A percentile compares a stretch with the other conserved stretches of the same genome.
Evolutionary conservation across 2,797 vertebrate species (phyloP).

Genomic region (Macroramphosus scolopax): DNA sequence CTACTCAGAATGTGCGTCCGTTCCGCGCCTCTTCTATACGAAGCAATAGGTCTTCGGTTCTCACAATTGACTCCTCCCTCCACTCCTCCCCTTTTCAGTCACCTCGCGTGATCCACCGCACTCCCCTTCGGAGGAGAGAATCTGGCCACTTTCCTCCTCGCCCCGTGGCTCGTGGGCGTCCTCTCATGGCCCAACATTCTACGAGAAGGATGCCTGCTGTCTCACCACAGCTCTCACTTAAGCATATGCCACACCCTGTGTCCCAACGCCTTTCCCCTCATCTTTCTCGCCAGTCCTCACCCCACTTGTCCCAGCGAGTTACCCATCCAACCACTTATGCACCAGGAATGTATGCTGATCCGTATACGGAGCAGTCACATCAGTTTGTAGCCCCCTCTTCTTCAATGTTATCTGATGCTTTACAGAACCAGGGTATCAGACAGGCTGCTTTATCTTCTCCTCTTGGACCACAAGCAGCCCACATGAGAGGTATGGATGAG

Average conservation of each 20-base stretch:
- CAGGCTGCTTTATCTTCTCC: conserved; percentile 49
- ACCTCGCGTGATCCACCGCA: conserved; percentile 63
- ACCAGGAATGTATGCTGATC: conserved; percentile 33
- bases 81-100: conserved; percentile 69
- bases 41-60: conserved; percentile 77
- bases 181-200: conserved; percentile 67
- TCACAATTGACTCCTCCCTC: conserved; percentile 67
- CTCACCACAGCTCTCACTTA: conserved; percentile 74
- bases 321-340: conserved; percentile 31
- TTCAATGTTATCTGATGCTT: conserved; percentile 55
- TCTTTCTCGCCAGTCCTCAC: conserved; percentile 64
- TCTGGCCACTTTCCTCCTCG: conserved; percentile 62
- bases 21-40: conserved; percentile 71
- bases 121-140: conserved; percentile 56
- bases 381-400: conserved; percentile 41
- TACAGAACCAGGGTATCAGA: conserved; percentile 50
- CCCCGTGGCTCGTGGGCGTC: conserved; percentile 75
- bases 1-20: conserved; percentile 78
- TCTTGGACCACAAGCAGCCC: conserved; percentile 37
- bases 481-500: conserved; percentile 34
- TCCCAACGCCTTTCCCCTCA: conserved; percentile 61
- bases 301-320: conserved; percentile 19
- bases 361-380: conserved; percentile 41
- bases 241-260: conserved; percentile 57
- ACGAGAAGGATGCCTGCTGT: conserved; percentile 56